Conservation (phyloP, 2,888 invertebrate species). For the Nomada ruficornis region DNA sequence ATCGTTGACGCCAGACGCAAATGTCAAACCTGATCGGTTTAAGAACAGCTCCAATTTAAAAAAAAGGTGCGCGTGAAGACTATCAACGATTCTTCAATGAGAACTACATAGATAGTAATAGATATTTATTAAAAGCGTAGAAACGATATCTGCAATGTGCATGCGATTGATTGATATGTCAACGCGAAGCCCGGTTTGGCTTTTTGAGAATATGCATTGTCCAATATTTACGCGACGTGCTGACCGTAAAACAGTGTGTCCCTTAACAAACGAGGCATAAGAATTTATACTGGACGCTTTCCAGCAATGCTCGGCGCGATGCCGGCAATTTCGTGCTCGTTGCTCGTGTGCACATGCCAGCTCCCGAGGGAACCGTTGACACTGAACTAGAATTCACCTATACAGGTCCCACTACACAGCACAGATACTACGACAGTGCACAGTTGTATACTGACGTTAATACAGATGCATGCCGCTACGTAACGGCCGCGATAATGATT, state of each 20-base stretch:
- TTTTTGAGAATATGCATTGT: not conserved
- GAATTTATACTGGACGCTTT: slow-evolving; percentile 24
- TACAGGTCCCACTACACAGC: not conserved
- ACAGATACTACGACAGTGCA: no score
- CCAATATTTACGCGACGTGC: slow-evolving; percentile 12
- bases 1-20: no score
- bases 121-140: no score
- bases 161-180: not conserved
- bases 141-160: not conserved
- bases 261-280: slow-evolving; percentile 17
- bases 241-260: not conserved
- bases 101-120: no score
- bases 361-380: slow-evolving; percentile 4
- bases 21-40: no score
- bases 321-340: slow-evolving; percentile 10
- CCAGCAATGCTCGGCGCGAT: slow-evolving; percentile 5
- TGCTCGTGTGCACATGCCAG: not conserved
- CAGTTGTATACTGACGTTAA: no score
- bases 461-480: no score
- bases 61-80: no score
- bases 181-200: not conserved
- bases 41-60: no score
- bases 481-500: no score
- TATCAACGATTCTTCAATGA: no score
- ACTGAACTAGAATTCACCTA: slow-evolving; percentile 2